Base-by-base conservation (phyloP, 2,888 invertebrate species). In the Eudasyphora cyanicolor region DNA sequence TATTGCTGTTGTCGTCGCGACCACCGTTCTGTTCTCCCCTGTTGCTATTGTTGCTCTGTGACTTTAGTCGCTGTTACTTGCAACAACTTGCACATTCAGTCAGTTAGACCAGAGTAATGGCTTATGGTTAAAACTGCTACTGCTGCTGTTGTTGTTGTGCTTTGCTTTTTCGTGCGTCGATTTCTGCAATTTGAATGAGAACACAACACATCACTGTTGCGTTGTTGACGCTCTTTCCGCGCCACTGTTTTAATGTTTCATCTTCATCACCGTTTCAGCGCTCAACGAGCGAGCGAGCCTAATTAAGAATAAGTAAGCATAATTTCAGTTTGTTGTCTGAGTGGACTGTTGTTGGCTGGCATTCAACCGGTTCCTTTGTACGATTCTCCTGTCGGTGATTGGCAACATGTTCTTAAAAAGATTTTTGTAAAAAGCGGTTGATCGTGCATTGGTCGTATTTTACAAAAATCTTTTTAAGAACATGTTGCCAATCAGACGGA, bases 141-240 rank as follows among this genome's bases (percentile, higher is more conserved):
- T n/a, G n/a, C n/a, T n/a, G 27, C 42, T 60, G 60, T 45, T 60
- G 60, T 3, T 74, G 42, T 60, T 73, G n/a, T n/a, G 32, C 27
- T 71, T 4, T 45, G 70, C 62, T 49, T 62, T 69, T 64, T 51
- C 6, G 45, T 12, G 12, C 45, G 14, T n/a, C 45, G 45, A 78
- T 67, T 64, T 79, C 64, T 70, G 67, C 79, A 79, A 82, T 79
- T 82, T 78, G 82, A 79, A 82, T 82, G 82, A 79, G 79, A 14
- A 57, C 24, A 7, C 2, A 21, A 7, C 1, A 10, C 54, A 5
- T 21, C 24, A 54, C 27, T 24, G 57, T 27, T 57, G 21, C 12
- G 57, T 57, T 57, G 12, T 57, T 21, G n/a, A n/a, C n/a, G n/a
- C n/a, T 4, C 12, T 57, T 57, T 57, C 57, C 12, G 57, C 12